phyloP scores from a whole-genome alignment of 2,888 invertebrate species.

The Omphaloscelis lunosa region DNA sequence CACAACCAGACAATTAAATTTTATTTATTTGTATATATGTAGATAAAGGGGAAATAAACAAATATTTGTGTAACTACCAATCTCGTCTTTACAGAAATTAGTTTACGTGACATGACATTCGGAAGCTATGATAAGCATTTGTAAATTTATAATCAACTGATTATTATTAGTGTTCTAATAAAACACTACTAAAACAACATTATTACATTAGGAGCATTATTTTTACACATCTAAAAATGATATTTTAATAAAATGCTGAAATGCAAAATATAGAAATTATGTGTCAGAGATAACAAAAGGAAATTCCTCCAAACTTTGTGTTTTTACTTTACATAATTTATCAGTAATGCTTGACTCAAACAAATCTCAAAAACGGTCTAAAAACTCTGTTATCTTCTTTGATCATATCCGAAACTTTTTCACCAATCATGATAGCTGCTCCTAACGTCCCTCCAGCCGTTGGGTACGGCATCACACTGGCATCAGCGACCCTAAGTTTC shows the following conservation, averaged over 20 bases:
- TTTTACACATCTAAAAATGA: background rate
- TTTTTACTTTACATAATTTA: background rate
- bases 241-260: background rate
- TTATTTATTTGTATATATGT: too few species aligned
- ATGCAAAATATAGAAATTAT: background rate
- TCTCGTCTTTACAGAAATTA: background rate
- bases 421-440: conserved; percentile 78
- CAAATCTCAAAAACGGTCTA: conserved; percentile 3
- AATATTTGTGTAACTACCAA: too few species aligned
- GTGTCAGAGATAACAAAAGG: background rate
- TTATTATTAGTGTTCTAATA: background rate
- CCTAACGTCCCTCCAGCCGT: conserved; percentile 90
- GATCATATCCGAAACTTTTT: conserved; percentile 67
- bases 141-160: background rate
- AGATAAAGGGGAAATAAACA: too few species aligned
- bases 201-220: background rate
- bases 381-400: conserved; percentile 53
- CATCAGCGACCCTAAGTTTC: conserved; percentile 69
- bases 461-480: conserved; percentile 83
- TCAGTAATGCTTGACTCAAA: background rate
- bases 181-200: background rate
- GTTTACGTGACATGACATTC: background rate
- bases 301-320: background rate
- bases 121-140: background rate
- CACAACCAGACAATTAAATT: too few species aligned